Evolutionary conservation across 2,888 invertebrate species (phyloP).

Genomic region (Drosophila pseudotakahashii): DNA sequence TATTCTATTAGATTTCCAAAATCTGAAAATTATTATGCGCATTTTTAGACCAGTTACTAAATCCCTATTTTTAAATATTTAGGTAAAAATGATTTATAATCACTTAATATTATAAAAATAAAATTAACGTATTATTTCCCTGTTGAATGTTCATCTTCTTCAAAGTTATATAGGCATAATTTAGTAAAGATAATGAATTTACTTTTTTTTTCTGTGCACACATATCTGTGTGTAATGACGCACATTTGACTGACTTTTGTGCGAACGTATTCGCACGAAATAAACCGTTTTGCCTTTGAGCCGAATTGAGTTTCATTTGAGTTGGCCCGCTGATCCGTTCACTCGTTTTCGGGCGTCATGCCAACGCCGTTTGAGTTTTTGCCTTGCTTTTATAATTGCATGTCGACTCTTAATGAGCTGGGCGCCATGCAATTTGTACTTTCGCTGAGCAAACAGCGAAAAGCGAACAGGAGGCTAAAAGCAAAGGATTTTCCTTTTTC

Average conservation of each 20-base stretch:
- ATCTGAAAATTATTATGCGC: too few relatives aligned
- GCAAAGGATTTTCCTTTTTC: slow-evolving; percentile 62
- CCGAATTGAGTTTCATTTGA: slow-evolving; percentile 52
- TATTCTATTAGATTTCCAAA: too few relatives aligned
- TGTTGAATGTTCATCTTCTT: too few relatives aligned
- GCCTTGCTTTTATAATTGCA: slow-evolving; percentile 77
- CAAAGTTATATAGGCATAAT: too few relatives aligned
- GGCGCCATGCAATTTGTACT: slow-evolving; percentile 71
- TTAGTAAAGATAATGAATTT: too few relatives aligned
- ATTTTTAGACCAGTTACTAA: too few relatives aligned
- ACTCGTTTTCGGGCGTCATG: slow-evolving; percentile 50
- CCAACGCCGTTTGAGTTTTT: slow-evolving; percentile 51
- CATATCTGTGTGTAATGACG: slow-evolving; percentile 69
- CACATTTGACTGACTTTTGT: slow-evolving; percentile 66
- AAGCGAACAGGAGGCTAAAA: slow-evolving; percentile 11
- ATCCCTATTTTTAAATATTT: too few relatives aligned
- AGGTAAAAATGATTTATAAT: too few relatives aligned
- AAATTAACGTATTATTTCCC: too few relatives aligned
- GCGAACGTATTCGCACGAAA: slow-evolving; percentile 70
- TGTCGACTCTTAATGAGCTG: slow-evolving; percentile 71
- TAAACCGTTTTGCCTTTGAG: slow-evolving; percentile 77
- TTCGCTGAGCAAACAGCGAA: slow-evolving; percentile 34
- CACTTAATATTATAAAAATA: too few relatives aligned
- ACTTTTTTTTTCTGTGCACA: slow-evolving; percentile 14
- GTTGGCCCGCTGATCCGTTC: slow-evolving; percentile 33